Conservation (phyloP, 2,797 vertebrate species). For the Micropoecilia bifurca region DNA sequence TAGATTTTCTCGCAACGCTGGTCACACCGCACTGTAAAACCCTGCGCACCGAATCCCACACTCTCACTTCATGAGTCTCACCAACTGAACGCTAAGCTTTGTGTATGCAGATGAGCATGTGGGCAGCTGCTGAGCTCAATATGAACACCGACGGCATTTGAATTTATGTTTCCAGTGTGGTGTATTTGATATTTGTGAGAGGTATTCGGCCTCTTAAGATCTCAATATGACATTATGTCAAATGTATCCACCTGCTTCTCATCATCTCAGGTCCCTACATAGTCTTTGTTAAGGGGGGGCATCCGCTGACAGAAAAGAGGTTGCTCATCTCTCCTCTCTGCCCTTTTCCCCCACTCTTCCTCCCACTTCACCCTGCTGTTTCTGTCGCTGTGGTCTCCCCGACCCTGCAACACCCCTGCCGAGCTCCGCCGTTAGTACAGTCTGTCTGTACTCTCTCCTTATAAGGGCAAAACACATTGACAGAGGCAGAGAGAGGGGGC, state of each 20-base stretch:
- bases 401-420: conserved; percentile 76
- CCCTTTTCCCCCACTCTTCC: conserved; percentile 27
- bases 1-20: not conserved
- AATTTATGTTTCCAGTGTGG: conserved; percentile 23
- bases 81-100: conserved; percentile 49
- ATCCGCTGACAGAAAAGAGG: conserved; percentile 70
- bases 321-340: conserved; percentile 45
- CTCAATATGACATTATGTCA: conserved; percentile 15
- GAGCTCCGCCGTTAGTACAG: conserved; percentile 75
- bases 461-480: conserved; percentile 88
- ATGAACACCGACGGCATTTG: conserved; percentile 16
- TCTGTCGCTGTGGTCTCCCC: conserved; percentile 50
- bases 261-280: conserved; percentile 15
- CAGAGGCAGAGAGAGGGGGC: conserved; percentile 75
- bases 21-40: conserved; percentile 35
- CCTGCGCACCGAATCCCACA: conserved; percentile 40
- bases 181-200: conserved; percentile 6
- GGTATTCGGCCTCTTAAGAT: not conserved
- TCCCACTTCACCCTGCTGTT: conserved; percentile 30
- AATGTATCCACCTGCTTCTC: conserved; percentile 44
- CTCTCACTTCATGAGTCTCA: conserved; percentile 50
- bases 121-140: conserved; percentile 61
- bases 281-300: not conserved
- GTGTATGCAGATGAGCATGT: conserved; percentile 53
- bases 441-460: conserved; percentile 85